Evolutionary conservation across 2,888 invertebrate genomes (phyloP).

Genomic region (Chaetoderma sp.): DNA sequence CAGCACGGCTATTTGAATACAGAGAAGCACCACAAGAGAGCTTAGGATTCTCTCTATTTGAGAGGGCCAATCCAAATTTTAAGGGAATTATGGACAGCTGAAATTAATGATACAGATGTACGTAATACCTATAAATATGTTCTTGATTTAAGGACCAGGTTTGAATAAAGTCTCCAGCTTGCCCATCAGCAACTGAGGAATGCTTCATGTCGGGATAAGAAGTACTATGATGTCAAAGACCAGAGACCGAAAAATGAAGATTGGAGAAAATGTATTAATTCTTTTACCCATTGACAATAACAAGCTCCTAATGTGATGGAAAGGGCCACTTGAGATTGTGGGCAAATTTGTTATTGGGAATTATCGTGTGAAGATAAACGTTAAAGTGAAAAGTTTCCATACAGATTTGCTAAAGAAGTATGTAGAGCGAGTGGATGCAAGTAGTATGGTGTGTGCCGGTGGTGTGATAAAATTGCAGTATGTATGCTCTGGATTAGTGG

Average conservation of each 20-base stretch:
- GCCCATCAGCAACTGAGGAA: slow-evolving; percentile 6
- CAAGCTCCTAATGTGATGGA: slow-evolving; percentile 22
- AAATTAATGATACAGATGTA: slow-evolving; percentile 17
- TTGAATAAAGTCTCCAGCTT: neutral
- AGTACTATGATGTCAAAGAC: slow-evolving; percentile 15
- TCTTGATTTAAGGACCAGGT: slow-evolving; percentile 3
- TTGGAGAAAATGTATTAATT: slow-evolving; percentile 22
- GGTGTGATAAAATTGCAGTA: too few species aligned
- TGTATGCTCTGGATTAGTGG: too few species aligned
- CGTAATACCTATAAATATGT: slow-evolving; percentile 11
- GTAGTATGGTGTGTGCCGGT: too few species aligned
- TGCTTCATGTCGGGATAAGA: slow-evolving; percentile 2
- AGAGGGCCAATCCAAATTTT: slow-evolving; percentile 40
- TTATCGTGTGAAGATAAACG: slow-evolving; percentile 9
- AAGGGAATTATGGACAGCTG: slow-evolving; percentile 27
- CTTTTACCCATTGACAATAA: slow-evolving; percentile 20
- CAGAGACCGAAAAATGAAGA: slow-evolving; percentile 1
- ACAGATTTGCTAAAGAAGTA: slow-evolving; percentile 27
- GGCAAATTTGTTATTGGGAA: slow-evolving; percentile 3
- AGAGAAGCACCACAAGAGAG: slow-evolving; percentile 30
- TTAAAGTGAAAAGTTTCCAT: slow-evolving; percentile 16
- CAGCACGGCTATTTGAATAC: too few species aligned
- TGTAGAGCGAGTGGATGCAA: too few species aligned
- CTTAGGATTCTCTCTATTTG: too few species aligned
- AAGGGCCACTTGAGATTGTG: slow-evolving; percentile 27